Evolutionary conservation across 2,797 vertebrate species (phyloP).

Genomic region (Mormyrops boulengeri): DNA sequence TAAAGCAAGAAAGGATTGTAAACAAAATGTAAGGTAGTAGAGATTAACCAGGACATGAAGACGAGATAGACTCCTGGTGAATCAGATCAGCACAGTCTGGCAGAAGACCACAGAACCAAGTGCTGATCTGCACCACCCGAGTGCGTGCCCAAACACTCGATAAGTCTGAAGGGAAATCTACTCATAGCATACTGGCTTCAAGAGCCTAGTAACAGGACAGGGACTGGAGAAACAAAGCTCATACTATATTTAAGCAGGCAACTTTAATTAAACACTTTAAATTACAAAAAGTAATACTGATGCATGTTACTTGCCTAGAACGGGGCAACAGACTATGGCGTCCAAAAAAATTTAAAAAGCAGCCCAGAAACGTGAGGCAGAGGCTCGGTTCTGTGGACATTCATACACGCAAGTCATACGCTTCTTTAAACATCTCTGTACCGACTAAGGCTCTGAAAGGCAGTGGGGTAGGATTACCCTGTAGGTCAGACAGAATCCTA

Average conservation of each 20-base stretch:
- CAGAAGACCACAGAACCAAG: not conserved
- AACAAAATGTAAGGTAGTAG: not conserved
- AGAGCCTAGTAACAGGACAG: not conserved
- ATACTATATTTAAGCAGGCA: not conserved
- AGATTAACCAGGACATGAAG: not conserved
- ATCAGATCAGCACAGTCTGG: not conserved
- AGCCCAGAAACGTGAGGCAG: not conserved
- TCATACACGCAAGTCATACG: not conserved
- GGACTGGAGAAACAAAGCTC: not conserved
- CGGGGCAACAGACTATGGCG: not conserved
- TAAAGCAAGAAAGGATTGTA: not conserved
- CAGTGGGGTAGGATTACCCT: not conserved
- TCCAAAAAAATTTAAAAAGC: not conserved
- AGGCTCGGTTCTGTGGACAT: not conserved
- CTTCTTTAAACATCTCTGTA: not conserved
- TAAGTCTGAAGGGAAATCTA: not conserved
- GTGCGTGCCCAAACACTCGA: not conserved
- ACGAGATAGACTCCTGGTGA: not conserved
- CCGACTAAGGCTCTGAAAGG: not conserved
- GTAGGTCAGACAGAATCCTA: not conserved
- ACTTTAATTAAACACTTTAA: constrained; percentile 4
- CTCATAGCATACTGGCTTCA: not conserved
- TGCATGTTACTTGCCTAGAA: not conserved
- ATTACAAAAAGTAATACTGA: constrained; percentile 13
- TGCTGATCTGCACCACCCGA: not conserved